Evolutionary conservation across 1,140 invertebrate genomes (phyloP).

Genomic region (Chrysoperla carnea): DNA sequence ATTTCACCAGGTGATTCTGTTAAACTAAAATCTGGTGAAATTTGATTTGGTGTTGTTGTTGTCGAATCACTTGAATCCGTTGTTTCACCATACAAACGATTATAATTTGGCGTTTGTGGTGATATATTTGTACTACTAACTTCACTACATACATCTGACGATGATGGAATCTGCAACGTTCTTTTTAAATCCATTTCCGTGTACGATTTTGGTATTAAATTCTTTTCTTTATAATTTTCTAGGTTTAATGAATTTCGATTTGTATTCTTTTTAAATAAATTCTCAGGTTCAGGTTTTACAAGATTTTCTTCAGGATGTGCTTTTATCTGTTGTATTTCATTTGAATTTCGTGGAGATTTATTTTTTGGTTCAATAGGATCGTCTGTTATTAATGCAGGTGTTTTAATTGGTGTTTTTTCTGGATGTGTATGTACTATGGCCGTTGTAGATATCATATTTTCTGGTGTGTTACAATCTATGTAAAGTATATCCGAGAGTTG

Average conservation of each 20-base stretch:
- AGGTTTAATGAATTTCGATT: conserved; percentile 9
- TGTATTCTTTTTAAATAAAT: not conserved
- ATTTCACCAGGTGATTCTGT: conserved; percentile 22
- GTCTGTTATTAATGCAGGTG: not conserved
- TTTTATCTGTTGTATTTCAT: conserved; percentile 8
- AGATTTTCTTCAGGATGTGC: conserved; percentile 6
- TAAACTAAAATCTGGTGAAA: not conserved
- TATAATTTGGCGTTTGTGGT: conserved; percentile 16
- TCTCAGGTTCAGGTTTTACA: conserved; percentile 4
- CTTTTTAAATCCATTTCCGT: conserved; percentile 13
- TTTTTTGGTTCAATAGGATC: conserved; percentile 11
- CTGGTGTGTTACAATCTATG: conserved; percentile 41
- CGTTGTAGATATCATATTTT: conserved; percentile 18
- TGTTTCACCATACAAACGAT: conserved; percentile 7
- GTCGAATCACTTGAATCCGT: conserved; percentile 13
- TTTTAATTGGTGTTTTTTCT: not conserved
- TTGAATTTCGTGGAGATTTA: conserved; percentile 19
- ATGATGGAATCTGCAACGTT: not conserved
- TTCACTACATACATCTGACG: not conserved
- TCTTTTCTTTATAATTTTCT: conserved; percentile 7
- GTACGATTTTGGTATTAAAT: conserved; percentile 13
- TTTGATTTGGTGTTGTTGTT: conserved; percentile 13
- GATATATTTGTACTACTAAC: conserved; percentile 8
- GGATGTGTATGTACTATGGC: conserved; percentile 14
- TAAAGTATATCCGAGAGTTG: conserved; percentile 40